phyloP scores from a whole-genome alignment of 1,140 invertebrate species.

The Penaeus japonicus region DNA sequence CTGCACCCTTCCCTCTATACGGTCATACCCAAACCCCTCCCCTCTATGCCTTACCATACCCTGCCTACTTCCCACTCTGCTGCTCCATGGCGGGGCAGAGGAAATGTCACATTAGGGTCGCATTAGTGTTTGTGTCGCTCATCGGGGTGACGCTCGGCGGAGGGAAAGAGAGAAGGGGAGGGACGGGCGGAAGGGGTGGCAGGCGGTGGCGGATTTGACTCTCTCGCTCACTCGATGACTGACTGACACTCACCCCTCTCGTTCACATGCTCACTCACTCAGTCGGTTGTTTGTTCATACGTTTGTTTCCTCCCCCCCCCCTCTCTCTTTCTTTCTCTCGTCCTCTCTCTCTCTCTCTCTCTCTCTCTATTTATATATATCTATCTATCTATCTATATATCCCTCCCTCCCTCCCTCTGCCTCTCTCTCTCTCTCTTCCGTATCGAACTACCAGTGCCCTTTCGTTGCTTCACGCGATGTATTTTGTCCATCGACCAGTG shows the following conservation, averaged over 20 bases:
- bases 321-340: background rate
- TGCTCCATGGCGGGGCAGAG: background rate
- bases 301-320: background rate
- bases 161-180: background rate
- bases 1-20: too few species aligned
- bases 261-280: background rate
- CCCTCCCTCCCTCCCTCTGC: background rate
- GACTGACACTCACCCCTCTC: background rate
- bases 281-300: background rate
- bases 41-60: too few species aligned
- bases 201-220: background rate
- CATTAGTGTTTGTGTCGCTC: too few species aligned
- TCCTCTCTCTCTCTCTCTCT: background rate
- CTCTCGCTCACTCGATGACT: background rate
- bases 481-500: too few species aligned
- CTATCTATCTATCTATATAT: background rate
- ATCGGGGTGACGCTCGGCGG: background rate
- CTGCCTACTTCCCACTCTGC: too few species aligned
- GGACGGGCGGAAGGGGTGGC: background rate
- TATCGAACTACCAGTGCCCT: too few species aligned
- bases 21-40: too few species aligned
- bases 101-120: background rate
- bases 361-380: background rate
- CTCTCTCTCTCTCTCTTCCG: background rate
- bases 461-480: too few species aligned